Evolutionary conservation across 2,888 invertebrate genomes (phyloP).

Genomic region (Taenaris catops): DNA sequence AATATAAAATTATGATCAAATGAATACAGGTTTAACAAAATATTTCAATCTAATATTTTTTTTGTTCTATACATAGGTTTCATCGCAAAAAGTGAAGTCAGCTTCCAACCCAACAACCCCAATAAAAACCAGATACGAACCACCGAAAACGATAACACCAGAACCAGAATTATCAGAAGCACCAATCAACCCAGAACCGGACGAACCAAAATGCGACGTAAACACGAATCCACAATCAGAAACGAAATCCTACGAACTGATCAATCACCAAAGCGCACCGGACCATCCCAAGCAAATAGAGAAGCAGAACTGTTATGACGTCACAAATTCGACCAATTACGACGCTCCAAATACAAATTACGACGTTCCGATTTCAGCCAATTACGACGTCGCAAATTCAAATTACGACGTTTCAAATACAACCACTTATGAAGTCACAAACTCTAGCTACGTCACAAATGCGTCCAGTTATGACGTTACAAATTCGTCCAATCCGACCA

Average conservation of each 20-base stretch:
- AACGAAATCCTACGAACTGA: slow-evolving; percentile 14
- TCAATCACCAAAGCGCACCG: slow-evolving; percentile 6
- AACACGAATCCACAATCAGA: background rate
- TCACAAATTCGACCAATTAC: background rate
- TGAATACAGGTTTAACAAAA: too few species aligned
- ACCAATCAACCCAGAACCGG: slow-evolving; percentile 20
- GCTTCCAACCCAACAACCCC: slow-evolving; percentile 26
- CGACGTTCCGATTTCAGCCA: too few species aligned
- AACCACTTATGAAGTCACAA: too few species aligned
- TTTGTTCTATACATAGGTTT: slow-evolving; percentile 2
- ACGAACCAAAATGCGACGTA: slow-evolving; percentile 16
- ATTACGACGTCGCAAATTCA: too few species aligned
- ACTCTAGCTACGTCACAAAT: too few species aligned
- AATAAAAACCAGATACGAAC: slow-evolving; percentile 13
- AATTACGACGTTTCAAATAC: too few species aligned
- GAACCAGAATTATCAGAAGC: slow-evolving; percentile 23
- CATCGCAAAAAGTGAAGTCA: slow-evolving; percentile 15
- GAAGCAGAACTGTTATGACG: slow-evolving; percentile 4
- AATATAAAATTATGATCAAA: too few species aligned
- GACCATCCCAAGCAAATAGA: slow-evolving; percentile 1
- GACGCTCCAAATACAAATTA: too few species aligned
- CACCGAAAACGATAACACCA: slow-evolving; percentile 14
- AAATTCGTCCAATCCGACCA: slow-evolving; percentile 1
- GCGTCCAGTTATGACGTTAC: slow-evolving; percentile 1
- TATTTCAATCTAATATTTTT: too few species aligned